Evolutionary conservation across 2,888 invertebrate species (phyloP), one percentile per base, ranked within the genome.

Genomic region (Polyommatus icarus): DNA sequence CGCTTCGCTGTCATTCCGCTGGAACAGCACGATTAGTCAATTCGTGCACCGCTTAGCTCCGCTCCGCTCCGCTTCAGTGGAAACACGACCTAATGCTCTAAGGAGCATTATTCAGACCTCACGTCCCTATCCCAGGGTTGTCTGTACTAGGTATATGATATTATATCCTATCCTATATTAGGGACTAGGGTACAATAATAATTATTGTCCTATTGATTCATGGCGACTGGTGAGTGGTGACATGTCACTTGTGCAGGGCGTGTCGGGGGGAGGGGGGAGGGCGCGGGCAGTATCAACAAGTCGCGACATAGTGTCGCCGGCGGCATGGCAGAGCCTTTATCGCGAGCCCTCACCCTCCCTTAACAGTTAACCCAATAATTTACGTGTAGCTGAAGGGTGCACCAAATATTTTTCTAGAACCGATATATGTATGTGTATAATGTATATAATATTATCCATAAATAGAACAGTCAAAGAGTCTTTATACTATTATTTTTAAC

Each of bases 261-360:
- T 2, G 20, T 10, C n/a, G 46, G 71, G 18, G 29, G 7, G 24
- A 10, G 8, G 20, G 71, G 72, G n/a, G 15, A 10, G 15, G 73
- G 73, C 6, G 46, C 29, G 20, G 46, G 20, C 46, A 7, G 24
- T 29, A 40, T 36, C 50, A 75, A 75, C 75, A 54, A 75, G 75
- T 75, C 75, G 75, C 75, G 75, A 50, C 75, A 54, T 24, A 8
- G 54, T 18, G 75, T 75, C 75, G 75, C 75, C 75, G 73, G 18
- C 54, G 50, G 40, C 29, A 50, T 29, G 50, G 40, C 29, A 50
- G 46, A 18, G 18, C 46, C 46, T 46, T 10, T 3, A 46, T 46
- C 20, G 40, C 40, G 20, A 46, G 67, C 67, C 15, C 15, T 67
- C 15, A 20, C 67, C 7, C 67, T 15, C 67, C 29, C 67, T 5